Evolutionary conservation across 2,888 invertebrate species (phyloP), one percentile per base, ranked within the genome.

Genomic region (Pristionchus exspectatus): DNA sequence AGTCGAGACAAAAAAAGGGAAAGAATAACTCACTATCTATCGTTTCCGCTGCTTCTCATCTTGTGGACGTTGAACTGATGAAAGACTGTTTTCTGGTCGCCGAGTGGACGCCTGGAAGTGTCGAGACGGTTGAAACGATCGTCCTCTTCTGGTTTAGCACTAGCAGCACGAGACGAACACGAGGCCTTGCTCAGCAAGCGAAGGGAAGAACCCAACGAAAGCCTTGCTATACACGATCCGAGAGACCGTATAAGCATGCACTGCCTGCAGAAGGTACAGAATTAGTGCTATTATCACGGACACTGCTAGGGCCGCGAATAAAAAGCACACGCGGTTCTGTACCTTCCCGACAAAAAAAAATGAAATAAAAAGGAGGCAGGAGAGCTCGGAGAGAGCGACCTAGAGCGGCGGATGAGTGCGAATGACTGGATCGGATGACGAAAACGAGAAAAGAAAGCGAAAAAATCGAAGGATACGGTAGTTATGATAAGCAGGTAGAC

Each of bases 21-120:
- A 27, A n/a, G 30, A 33, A 87, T 33, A 90, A 91, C 92, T 91
- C 50, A 92, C 92, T 91, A 92, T 92, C 92, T 90, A 63, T 91
- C 92, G 16, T 33, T 63, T 89, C 89, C 89, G 44, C 63, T 66
- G 83, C 89, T 89, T 87, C 92, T 90, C 92, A 92, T 92, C 88
- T 90, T 92, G 27, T 54, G 63, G 81, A 90, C 90, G 90, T 91
- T 89, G 87, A 91, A 90, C 69, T 87, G 59, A 84, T 92, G 92
- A 90, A 91, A 92, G 66, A 90, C 89, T 38, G 89, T 87, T 88
- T 91, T 91, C 84, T 92, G 92, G 83, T 92, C 92, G 54, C 83
- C 56, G 44, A 92, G 89, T 18, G 90, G 89, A n/a, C 77, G 50
- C 88, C 87, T 88, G 74, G 74, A 88, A 88, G 72, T 88, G 74